These are phyloP conservation scores for Myxocyprinus asiaticus DNA, from an alignment of 2,113 vertebrate genomes.

Conservation along the genomic window DNA sequence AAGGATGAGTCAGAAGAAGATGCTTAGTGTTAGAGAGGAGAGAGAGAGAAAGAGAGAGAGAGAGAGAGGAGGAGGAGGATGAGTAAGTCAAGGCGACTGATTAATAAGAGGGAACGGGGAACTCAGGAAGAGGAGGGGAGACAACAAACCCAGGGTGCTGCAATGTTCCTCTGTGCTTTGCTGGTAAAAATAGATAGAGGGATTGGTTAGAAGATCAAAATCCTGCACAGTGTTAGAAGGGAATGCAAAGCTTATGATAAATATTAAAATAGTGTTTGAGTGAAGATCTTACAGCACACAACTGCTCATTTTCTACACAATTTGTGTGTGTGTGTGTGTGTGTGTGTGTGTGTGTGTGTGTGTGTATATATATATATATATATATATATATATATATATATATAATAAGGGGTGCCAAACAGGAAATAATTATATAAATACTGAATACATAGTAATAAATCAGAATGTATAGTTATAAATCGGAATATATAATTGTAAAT, in stretches of 20 bases:
- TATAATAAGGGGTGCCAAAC: no score
- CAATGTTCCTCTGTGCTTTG: constrained; percentile 8
- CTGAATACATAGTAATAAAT: no score
- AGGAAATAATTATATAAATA: no score
- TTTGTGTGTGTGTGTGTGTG: no score
- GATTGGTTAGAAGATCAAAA: not conserved
- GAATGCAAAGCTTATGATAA: constrained; percentile 4
- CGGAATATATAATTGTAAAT: no score
- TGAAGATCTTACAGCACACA: no score
- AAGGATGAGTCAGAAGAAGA: constrained; percentile 71
- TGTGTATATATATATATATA: no score
- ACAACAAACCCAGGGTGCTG: constrained; percentile 37
- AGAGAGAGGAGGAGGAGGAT: constrained; percentile 59
- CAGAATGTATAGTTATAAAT: no score
- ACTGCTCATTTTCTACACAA: no score
- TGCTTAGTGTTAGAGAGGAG: constrained; percentile 56
- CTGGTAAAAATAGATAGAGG: constrained; percentile 41
- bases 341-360: no score
- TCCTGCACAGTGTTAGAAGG: not conserved
- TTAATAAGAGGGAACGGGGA: constrained; percentile 40
- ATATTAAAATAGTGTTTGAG: no score
- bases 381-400: no score
- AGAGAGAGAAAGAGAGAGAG: constrained; percentile 59
- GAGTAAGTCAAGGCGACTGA: constrained; percentile 47
- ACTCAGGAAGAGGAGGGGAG: constrained; percentile 23